Evolutionary conservation across 2,888 invertebrate species (phyloP), one percentile per base, ranked within the genome.

Genomic region (Cephonodes hylas): DNA sequence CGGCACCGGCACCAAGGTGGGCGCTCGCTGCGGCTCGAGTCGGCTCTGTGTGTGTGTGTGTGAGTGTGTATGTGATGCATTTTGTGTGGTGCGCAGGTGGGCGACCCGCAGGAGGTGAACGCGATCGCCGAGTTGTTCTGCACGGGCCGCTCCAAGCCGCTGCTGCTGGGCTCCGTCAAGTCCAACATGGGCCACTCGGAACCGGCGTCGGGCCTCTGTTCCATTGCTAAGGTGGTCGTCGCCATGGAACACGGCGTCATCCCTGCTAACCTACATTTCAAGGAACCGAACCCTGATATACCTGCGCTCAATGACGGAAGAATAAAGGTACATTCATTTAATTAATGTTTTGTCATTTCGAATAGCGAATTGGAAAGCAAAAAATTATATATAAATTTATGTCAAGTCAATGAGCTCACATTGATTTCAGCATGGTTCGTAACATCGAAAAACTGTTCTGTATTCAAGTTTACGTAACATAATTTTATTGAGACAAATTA

Each of bases 181-280:
- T 98, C 98, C 22, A 99, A 99, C 90, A 99, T 99, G 98, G 99
- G 99, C 1, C 99, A 99, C 85, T 96, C 99, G 3, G 99, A 99
- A 89, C 97, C 99, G 0, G 96, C 96, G 0, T 97, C 97, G 48
- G 98, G 98, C 25, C 93, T 99, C 23, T 97, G 98, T 80, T 96
- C 98, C 0, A 93, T 99, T 68, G 97, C 97, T 10, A 99, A 99
- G 88, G 94, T 85, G 60, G 85, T 99, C 22, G 95, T 99, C 64
- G 97, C 99, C 15, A 98, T 99, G 97, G 98, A 99, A 89, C 88
- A 94, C 61, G 97, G 97, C 31, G 85, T 95, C 34, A 96, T 99
- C 71, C 99, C 99, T 1, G 95, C 94, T 20, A 99, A 99, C 89
- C 93, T 99, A 64, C 99, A 99, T 84, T 99, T 95, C 88, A 91